These are phyloP conservation scores for Istiophorus platypterus DNA, from an alignment of 2,113 vertebrate genomes.

Conservation along the genomic window DNA sequence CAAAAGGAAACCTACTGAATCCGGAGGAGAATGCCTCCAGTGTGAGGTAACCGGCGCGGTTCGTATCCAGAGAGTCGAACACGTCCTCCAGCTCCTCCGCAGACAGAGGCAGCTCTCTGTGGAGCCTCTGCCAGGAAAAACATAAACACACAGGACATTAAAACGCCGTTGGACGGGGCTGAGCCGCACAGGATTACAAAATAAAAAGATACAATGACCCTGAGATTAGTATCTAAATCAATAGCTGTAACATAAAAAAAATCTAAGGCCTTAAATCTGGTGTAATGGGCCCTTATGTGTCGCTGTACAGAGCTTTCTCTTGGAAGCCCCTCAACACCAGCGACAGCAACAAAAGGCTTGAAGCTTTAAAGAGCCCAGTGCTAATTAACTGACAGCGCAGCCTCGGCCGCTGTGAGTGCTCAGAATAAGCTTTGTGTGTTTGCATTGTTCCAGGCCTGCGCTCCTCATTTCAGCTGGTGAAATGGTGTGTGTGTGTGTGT, in stretches of 20 bases:
- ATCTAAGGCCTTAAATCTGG: background rate
- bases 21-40: constrained; percentile 91
- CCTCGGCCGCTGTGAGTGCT: constrained; percentile 6
- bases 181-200: background rate
- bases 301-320: constrained; percentile 6
- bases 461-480: background rate
- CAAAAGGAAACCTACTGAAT: constrained; percentile 89
- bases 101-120: constrained; percentile 89
- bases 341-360: constrained; percentile 40
- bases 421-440: constrained; percentile 24
- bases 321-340: constrained; percentile 6
- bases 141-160: constrained; percentile 33
- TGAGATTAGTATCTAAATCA: background rate
- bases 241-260: background rate
- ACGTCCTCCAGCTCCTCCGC: constrained; percentile 92
- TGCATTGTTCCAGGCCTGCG: constrained; percentile 20
- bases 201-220: background rate
- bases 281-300: background rate
- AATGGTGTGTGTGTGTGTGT: background rate
- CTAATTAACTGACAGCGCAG: constrained; percentile 35
- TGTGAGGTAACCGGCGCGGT: constrained; percentile 89
- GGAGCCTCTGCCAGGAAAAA: constrained; percentile 77
- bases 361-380: constrained; percentile 31
- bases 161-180: background rate
- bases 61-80: constrained; percentile 91